Conservation (phyloP, 2,888 invertebrate species). For the Tipula unca region DNA sequence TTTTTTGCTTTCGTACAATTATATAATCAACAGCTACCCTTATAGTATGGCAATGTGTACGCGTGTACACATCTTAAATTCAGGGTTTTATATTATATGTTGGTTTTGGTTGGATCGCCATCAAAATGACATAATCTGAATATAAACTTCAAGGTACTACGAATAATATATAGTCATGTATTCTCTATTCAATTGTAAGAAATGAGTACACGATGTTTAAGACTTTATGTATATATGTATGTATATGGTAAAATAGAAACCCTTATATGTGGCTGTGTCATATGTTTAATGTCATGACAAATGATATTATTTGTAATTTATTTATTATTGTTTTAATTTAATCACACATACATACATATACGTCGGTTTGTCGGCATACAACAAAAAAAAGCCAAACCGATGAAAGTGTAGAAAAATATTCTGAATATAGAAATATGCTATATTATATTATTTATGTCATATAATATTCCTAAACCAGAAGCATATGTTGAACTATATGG, state of each 20-base stretch:
- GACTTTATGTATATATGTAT: not conserved
- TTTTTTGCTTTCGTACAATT: not conserved
- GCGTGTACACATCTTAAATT: not conserved
- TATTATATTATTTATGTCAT: not conserved
- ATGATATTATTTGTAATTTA: not conserved
- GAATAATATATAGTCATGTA: not conserved
- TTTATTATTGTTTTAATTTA: too few relatives aligned
- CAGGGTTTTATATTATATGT: not conserved
- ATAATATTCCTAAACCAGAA: not conserved
- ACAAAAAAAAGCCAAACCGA: not conserved
- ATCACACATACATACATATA: not conserved
- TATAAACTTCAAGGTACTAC: not conserved
- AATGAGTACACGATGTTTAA: not conserved
- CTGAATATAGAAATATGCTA: not conserved
- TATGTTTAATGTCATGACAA: not conserved
- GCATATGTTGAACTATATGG: not conserved
- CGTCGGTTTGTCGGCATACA: not conserved
- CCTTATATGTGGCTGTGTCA: not conserved
- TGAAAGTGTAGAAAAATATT: not conserved
- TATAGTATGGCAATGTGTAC: not conserved
- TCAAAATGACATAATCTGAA: not conserved
- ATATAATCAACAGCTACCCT: not conserved
- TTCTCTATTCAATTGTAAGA: not conserved
- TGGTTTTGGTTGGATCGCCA: not conserved
- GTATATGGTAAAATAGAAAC: not conserved